A percentile compares a stretch with the other conserved stretches of the same genome.
These are phyloP conservation scores for Setophaga petechia DNA, from an alignment of 2,113 vertebrate species.

Conservation along the genomic window DNA sequence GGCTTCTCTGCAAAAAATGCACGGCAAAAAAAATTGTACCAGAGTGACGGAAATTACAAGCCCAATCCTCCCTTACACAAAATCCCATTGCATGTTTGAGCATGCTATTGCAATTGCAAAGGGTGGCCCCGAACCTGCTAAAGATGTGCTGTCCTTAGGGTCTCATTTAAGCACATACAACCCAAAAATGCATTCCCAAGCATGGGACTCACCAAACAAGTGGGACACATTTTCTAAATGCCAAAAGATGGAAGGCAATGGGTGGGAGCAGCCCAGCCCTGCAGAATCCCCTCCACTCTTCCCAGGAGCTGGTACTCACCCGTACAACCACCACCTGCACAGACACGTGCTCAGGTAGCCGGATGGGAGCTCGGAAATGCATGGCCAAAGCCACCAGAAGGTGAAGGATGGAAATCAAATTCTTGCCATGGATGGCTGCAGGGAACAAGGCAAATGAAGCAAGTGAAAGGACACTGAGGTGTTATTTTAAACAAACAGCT, in stretches of 20 bases:
- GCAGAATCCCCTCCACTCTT: background rate
- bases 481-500: background rate
- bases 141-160: fast-evolving
- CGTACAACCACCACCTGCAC: constrained; percentile 91
- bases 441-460: background rate
- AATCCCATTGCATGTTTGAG: background rate
- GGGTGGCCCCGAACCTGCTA: background rate
- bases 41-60: background rate
- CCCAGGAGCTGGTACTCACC: constrained; percentile 68
- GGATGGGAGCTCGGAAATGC: constrained; percentile 91
- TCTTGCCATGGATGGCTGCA: constrained; percentile 92
- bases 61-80: background rate
- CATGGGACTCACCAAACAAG: background rate
- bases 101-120: background rate
- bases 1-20: background rate
- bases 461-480: background rate
- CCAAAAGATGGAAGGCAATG: fast-evolving
- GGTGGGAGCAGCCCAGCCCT: background rate
- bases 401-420: constrained; percentile 88
- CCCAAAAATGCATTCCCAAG: background rate
- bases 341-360: constrained; percentile 90
- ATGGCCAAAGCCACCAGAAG: constrained; percentile 89
- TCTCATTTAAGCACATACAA: background rate
- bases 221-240: background rate
- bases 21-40: background rate